Base-by-base conservation (phyloP, 2,888 invertebrate genomes). In the Cephus rjabovi region DNA sequence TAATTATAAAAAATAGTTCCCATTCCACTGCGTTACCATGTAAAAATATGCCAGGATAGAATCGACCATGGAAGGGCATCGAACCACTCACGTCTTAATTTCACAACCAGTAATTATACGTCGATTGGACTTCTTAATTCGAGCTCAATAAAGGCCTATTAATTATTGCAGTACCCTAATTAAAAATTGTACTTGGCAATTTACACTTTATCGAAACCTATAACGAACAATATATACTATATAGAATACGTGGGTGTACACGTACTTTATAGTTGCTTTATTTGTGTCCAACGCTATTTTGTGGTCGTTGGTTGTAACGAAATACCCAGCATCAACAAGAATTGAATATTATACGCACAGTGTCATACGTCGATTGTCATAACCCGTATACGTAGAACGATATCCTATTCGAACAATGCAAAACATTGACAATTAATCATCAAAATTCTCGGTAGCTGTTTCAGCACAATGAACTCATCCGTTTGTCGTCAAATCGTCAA, bases 21-120 rank as follows among this genome's bases (percentile, higher is more conserved):
- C 56, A 23, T 23, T 23, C 56, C 56, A 23, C 23, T 56, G 9
- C 56, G 30, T 71, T 11, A 9, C 11, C 71, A 3, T 15, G 71
- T 71, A 31, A 71, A 71, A 33, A 34, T 15, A 31, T 33, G 31
- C 6, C 11, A 31, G 71, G 71, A 71, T 71, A 56, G 56, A 56
- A 23, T 56, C 12, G 71, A 34, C 33, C 12, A 34, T 31, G 71
- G 71, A 75, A 34, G 68, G 0, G 34, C 70, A 34, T 33, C 56
- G 74, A 15, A 34, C 37, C 69, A n/a, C 34, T 77, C 75, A 34
- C 75, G 73, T 78, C 78, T 78, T 73, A 75, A 78, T 78, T 78
- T 76, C 78, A 78, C 73, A 78, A 78, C 76, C 78, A 15, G 69
- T 78, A 73, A 78, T 78, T 78, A 78, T 35, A 76, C 35, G 12